Evolutionary conservation across 2,888 invertebrate species (phyloP), one percentile per base, ranked within the genome.

Genomic region (Megaustenia siamemsis): DNA sequence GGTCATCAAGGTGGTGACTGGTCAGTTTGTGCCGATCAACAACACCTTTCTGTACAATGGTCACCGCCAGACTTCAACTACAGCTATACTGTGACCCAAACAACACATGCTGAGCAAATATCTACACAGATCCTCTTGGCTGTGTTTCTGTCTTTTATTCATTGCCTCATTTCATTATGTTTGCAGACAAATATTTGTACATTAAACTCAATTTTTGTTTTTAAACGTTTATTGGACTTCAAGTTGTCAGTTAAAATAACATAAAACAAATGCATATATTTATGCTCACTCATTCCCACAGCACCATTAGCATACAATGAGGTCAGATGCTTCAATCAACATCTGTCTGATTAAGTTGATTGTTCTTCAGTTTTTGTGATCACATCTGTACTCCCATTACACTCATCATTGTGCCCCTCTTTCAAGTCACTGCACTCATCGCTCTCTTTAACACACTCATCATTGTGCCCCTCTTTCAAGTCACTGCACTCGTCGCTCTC

Each of bases 21-120:
- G 96, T 92, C 99, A 99, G 95, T 99, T 98, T 94, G 97, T 98
- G 92, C 99, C 99, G 60, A 95, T 99, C 84, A 96, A 98, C 94
- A 99, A 99, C 94, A 98, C 97, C 0, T 97, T 97, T 94, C 96
- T 99, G 89, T 98, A 98, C 94, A 98, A 99, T 95, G 98, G 97
- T 78, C 97, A 98, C 90, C 97, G 97, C 86, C 97, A 97, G 82
- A 97, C 96, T 89, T 97, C 93, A 12, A 87, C 90, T 56, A 92
- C 93, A 21, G 80, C 93, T 12, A 87, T 90, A 75, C 83, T 93
- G 60, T 93, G 87, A 91, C 40, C 18, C 40, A 32, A 10, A 10
- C 63, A 4, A n/a, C n/a, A n/a, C n/a, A n/a, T n/a, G n/a, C n/a
- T n/a, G n/a, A n/a, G n/a, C n/a, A n/a, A n/a, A n/a, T n/a, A n/a